These are phyloP conservation scores for Brachionus sp. DNA, from an alignment of 1,140 invertebrate genomes.

Conservation along the genomic window DNA sequence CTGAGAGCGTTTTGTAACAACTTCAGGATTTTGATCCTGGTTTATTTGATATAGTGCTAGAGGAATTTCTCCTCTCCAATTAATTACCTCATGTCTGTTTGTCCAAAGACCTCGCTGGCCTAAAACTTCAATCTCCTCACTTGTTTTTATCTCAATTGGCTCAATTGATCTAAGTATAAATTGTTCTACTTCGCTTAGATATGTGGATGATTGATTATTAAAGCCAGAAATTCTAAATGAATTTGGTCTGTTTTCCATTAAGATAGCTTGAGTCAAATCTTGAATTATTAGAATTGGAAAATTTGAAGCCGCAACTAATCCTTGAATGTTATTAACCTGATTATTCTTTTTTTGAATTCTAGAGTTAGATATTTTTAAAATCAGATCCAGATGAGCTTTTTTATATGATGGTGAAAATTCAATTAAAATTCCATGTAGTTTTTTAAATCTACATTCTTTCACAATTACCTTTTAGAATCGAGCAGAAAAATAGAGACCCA, in stretches of 20 bases:
- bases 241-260: neutral
- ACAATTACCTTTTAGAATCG: neutral
- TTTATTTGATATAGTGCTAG: conserved; percentile 31
- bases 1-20: neutral
- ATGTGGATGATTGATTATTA: neutral
- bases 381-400: neutral
- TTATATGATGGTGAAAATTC: neutral
- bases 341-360: neutral
- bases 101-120: conserved; percentile 27
- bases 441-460: neutral
- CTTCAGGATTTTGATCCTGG: conserved; percentile 41
- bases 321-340: neutral
- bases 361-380: neutral
- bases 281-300: neutral
- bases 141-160: neutral
- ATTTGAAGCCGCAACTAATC: neutral
- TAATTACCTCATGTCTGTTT: conserved; percentile 2
- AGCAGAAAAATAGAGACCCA: neutral
- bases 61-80: conserved; percentile 34
- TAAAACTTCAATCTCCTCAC: conserved; percentile 3
- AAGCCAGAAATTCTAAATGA: neutral
- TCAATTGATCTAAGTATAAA: neutral
- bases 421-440: neutral
- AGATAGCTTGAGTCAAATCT: neutral
- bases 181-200: neutral